These are phyloP conservation scores for Fopius arisanus DNA, from an alignment of 1,140 invertebrate genomes.

Conservation along the genomic window DNA sequence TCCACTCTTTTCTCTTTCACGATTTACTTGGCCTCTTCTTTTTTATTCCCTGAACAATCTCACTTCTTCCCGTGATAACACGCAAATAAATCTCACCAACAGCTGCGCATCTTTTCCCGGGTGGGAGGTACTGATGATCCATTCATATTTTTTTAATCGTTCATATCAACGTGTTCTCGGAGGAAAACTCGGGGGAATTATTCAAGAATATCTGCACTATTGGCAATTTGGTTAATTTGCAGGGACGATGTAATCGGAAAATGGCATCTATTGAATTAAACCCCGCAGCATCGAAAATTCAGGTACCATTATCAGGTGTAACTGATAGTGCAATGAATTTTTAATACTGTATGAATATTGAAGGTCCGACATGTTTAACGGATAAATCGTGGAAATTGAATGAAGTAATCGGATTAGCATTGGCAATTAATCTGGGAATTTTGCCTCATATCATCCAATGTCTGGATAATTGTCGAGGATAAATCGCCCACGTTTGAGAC, in stretches of 20 bases:
- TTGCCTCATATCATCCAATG: slow-evolving; percentile 6
- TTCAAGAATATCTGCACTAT: too few species aligned
- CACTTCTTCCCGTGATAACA: slow-evolving; percentile 33
- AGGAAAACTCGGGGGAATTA: too few species aligned
- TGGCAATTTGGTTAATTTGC: too few species aligned
- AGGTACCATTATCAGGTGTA: too few species aligned
- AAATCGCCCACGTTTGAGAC: neutral
- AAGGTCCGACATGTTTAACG: neutral
- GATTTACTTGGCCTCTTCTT: slow-evolving; percentile 40
- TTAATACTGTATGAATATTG: neutral
- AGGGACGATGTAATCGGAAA: too few species aligned
- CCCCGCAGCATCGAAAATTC: too few species aligned
- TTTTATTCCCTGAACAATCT: slow-evolving; percentile 22
- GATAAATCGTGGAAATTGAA: neutral
- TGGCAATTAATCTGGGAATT: neutral
- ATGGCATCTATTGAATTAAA: too few species aligned
- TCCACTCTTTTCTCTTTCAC: slow-evolving; percentile 40
- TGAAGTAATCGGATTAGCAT: neutral
- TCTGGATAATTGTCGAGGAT: slow-evolving; percentile 4
- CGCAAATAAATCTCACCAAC: slow-evolving; percentile 33
- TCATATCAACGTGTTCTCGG: too few species aligned
- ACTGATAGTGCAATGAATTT: too few species aligned
- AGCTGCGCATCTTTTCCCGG: slow-evolving; percentile 24
- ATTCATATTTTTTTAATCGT: too few species aligned
- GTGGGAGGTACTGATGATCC: slow-evolving; percentile 18